Evolutionary conservation across 2,888 invertebrate genomes (phyloP).

Genomic region (Baccha elongata): DNA sequence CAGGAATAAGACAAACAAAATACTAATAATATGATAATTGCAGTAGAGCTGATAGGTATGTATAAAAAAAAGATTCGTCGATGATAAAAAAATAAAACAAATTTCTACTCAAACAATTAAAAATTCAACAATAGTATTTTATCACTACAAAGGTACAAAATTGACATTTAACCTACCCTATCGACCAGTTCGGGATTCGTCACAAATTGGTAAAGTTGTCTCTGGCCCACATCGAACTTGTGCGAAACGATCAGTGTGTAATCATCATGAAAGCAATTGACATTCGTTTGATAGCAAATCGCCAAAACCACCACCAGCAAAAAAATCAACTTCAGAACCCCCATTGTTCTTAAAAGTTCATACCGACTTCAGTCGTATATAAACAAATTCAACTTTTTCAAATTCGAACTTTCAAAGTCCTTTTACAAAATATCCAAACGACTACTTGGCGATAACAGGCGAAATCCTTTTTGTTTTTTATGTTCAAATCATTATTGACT

Average conservation of each 20-base stretch:
- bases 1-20: too few relatives aligned
- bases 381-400: slow-evolving; percentile 1
- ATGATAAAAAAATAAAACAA: too few relatives aligned
- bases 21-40: too few relatives aligned
- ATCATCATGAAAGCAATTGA: slow-evolving; percentile 67
- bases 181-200: slow-evolving; percentile 66
- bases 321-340: slow-evolving; percentile 64
- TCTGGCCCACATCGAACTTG: slow-evolving; percentile 48
- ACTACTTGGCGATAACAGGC: too few relatives aligned
- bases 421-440: too few relatives aligned
- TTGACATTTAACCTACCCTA: slow-evolving; percentile 61
- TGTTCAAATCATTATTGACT: slow-evolving; percentile 61
- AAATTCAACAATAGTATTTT: not conserved
- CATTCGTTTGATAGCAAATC: slow-evolving; percentile 69
- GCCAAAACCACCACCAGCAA: slow-evolving; percentile 52
- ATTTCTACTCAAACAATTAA: too few relatives aligned
- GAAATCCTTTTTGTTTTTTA: slow-evolving; percentile 22
- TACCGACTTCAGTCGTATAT: slow-evolving; percentile 6
- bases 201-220: slow-evolving; percentile 66
- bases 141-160: too few relatives aligned
- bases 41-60: too few relatives aligned
- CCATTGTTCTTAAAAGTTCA: slow-evolving; percentile 59
- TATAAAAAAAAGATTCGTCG: too few relatives aligned
- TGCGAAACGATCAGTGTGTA: slow-evolving; percentile 55
- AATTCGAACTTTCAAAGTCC: not conserved